Percentiles rank a stretch among this genome's conserved stretches.
These are phyloP conservation scores for Montipora cactus DNA, from an alignment of 64 coral and sea anemone species.

Conservation along the genomic window DNA sequence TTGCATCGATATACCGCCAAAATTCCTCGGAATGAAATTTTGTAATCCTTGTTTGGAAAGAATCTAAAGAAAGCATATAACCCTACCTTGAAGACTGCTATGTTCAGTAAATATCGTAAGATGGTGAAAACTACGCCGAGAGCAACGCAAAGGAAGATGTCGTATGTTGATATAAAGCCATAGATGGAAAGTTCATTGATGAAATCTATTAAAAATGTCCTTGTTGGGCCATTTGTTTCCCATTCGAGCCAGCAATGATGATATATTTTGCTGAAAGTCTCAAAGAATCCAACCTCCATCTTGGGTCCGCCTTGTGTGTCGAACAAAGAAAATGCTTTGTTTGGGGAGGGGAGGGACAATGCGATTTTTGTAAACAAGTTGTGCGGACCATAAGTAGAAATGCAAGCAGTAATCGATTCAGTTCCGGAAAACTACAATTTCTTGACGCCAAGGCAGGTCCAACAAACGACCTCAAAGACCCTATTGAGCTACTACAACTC, in stretches of 20 bases:
- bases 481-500: no score
- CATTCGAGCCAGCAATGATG: slow-evolving; percentile 61
- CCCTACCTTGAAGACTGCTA: slow-evolving; percentile 76
- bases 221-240: slow-evolving; percentile 59
- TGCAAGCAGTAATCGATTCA: no score
- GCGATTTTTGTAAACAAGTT: not conserved
- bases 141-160: slow-evolving; percentile 47
- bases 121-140: slow-evolving; percentile 80
- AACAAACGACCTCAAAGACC: no score
- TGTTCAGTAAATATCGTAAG: slow-evolving; percentile 55
- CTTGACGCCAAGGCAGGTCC: no score
- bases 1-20: not conserved
- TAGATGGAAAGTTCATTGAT: slow-evolving; percentile 58
- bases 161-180: slow-evolving; percentile 63
- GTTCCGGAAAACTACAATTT: no score
- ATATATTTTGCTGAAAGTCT: slow-evolving; percentile 78
- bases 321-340: not conserved
- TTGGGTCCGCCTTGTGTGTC: not conserved
- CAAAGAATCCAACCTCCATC: slow-evolving; percentile 82
- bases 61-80: not conserved
- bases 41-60: not conserved
- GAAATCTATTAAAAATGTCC: slow-evolving; percentile 74
- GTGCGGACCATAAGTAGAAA: not conserved
- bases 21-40: not conserved
- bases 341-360: not conserved